Evolutionary conservation across 1,140 invertebrate species (phyloP).

Genomic region (Ips typographus): DNA sequence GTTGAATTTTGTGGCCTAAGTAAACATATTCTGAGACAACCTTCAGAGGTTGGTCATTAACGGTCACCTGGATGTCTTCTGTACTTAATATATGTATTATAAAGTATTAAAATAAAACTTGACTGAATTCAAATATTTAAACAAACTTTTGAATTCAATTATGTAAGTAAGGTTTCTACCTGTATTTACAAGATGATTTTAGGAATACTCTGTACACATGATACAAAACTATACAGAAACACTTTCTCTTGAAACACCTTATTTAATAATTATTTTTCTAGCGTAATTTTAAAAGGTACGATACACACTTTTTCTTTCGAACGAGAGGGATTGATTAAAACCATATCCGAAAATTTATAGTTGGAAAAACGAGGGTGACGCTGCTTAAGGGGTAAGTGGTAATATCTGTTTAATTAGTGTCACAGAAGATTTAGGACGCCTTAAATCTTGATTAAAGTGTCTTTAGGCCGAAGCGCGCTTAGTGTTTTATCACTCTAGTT

Average conservation of each 20-base stretch:
- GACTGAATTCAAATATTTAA: not conserved
- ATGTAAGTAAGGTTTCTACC: not conserved
- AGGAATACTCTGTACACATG: no score
- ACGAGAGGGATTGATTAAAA: constrained; percentile 15
- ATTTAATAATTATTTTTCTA: no score
- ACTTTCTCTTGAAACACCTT: no score
- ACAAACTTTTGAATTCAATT: not conserved
- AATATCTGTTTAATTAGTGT: constrained; percentile 32
- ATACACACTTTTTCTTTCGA: no score
- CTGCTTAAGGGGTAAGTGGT: constrained; percentile 27
- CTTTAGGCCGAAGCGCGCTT: constrained; percentile 17
- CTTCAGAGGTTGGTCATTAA: not conserved
- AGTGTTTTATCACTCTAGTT: constrained; percentile 14
- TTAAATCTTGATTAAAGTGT: constrained; percentile 29
- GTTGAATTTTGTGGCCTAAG: no score
- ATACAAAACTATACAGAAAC: no score
- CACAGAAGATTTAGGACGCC: constrained; percentile 18
- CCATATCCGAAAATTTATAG: constrained; percentile 7
- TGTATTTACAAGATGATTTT: not conserved
- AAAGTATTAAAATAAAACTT: constrained; percentile 1
- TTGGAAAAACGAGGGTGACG: constrained; percentile 14
- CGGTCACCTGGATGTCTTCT: no score
- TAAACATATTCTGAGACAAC: no score
- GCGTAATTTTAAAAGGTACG: no score
- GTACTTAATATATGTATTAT: not conserved